A percentile compares a stretch with the other conserved stretches of the same genome.
phyloP scores from a whole-genome alignment of 2,113 vertebrate genomes.

The Calyptommatus sinebrachiatus region DNA sequence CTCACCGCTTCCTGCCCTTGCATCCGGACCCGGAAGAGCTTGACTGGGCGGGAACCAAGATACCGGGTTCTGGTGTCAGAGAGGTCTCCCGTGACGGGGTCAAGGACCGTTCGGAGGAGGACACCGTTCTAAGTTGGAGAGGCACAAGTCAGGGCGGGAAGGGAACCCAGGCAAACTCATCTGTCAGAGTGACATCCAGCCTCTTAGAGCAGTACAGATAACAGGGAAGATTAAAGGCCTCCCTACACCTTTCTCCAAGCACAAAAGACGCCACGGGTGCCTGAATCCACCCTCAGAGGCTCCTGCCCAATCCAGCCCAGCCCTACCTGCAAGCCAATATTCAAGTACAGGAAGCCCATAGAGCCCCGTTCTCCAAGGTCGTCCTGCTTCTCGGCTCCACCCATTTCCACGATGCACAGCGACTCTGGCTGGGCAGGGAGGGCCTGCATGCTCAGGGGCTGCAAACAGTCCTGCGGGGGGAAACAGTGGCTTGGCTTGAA shows the following conservation, averaged over 20 bases:
- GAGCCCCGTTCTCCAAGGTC: conserved; percentile 93
- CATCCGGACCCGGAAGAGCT: conserved; percentile 96
- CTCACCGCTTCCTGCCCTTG: conserved; percentile 98
- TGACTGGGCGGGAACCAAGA: conserved; percentile 92
- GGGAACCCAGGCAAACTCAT: not conserved
- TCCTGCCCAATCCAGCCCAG: not conserved
- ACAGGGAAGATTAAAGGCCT: too few relatives aligned
- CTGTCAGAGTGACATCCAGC: too few relatives aligned
- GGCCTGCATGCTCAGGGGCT: conserved; percentile 97
- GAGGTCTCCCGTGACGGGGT: conserved; percentile 93
- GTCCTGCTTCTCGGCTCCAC: conserved; percentile 95
- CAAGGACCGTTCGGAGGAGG: conserved; percentile 90
- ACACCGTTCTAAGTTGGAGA: conserved; percentile 84
- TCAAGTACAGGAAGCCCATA: conserved; percentile 95
- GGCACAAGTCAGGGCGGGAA: not conserved
- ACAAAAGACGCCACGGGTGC: too few relatives aligned
- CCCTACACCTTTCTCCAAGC: too few relatives aligned
- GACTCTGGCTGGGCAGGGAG: conserved; percentile 95
- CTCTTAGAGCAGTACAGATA: too few relatives aligned
- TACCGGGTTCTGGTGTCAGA: conserved; percentile 96
- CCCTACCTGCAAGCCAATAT: conserved; percentile 93
- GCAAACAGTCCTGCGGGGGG: conserved; percentile 85
- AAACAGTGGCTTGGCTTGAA: not conserved
- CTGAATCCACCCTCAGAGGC: too few relatives aligned
- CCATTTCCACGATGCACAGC: conserved; percentile 98